These are phyloP conservation scores for Myiotriccus ornatus DNA, from an alignment of 2,797 vertebrate species.

Conservation along the genomic window DNA sequence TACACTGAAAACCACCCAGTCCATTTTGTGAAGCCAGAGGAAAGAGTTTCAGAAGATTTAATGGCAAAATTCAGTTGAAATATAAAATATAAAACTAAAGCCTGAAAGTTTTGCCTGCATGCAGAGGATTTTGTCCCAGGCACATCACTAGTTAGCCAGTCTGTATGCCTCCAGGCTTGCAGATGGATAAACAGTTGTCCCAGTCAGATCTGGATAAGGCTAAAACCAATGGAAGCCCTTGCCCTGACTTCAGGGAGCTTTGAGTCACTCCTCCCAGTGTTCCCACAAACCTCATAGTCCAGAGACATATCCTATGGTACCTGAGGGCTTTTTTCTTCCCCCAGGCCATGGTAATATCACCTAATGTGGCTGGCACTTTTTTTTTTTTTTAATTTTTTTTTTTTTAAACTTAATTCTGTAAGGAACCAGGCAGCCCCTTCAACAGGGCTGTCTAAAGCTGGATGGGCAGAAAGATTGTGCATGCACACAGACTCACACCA, in stretches of 20 bases:
- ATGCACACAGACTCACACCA: fast-evolving
- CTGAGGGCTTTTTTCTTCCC: not conserved
- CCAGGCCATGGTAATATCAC: not conserved
- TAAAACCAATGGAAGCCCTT: not conserved
- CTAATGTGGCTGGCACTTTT: not conserved
- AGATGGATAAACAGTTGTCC: slow-evolving; percentile 6
- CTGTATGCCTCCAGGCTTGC: not conserved
- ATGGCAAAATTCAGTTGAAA: not conserved
- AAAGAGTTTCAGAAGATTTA: not conserved
- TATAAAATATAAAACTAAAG: not conserved
- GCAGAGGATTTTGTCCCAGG: not conserved
- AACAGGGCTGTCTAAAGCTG: not conserved
- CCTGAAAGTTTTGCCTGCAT: not conserved
- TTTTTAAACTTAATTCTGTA: not conserved
- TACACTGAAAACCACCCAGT: not conserved
- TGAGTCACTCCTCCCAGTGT: not conserved
- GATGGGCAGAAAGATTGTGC: not conserved
- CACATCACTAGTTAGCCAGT: not conserved
- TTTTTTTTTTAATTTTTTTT: not conserved
- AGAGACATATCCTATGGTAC: not conserved
- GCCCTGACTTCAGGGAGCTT: not conserved
- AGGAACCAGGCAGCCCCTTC: not conserved
- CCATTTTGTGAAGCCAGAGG: not conserved
- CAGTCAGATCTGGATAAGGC: slow-evolving; percentile 1
- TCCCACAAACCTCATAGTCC: not conserved